Conservation (phyloP, 2,113 vertebrate genomes). For the Caloenas nicobarica region DNA sequence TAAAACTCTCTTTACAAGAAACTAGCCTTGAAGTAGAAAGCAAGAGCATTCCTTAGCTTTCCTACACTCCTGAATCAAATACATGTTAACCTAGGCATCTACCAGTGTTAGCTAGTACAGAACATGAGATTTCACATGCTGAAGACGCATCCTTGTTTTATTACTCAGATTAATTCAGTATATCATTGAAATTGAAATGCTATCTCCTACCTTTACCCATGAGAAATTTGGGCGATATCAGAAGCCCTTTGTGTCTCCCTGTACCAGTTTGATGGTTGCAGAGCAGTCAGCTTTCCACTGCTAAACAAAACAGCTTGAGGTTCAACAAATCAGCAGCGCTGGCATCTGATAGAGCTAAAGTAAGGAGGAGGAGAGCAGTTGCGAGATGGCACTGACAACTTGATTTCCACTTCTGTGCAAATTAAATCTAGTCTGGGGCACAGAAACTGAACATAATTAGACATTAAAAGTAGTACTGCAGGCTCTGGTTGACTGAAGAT, state of each 20-base stretch:
- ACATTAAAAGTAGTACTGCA: conserved; percentile 9
- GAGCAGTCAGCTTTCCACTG: background rate
- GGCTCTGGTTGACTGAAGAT: background rate
- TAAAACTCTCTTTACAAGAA: background rate
- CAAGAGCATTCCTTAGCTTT: background rate
- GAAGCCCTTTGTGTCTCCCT: background rate
- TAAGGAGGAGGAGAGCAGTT: conserved; percentile 38
- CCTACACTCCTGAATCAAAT: background rate
- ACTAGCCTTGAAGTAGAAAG: background rate
- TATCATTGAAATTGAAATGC: background rate
- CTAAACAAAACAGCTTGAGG: conserved; percentile 36
- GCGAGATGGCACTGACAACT: conserved; percentile 2
- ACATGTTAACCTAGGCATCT: background rate
- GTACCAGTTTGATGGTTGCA: background rate
- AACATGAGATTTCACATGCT: background rate
- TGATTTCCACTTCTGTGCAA: conserved; percentile 38
- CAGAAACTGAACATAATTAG: conserved; percentile 17
- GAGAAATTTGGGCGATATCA: background rate
- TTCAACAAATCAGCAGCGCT: conserved; percentile 42
- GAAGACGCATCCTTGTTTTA: background rate
- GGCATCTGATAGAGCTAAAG: conserved; percentile 33
- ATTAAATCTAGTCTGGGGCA: conserved; percentile 27
- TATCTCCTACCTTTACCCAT: conserved; percentile 33
- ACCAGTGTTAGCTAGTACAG: background rate
- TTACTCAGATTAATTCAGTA: background rate